Evolutionary conservation across 2,113 vertebrate genomes (phyloP).

Genomic region (Aphelocoma coerulescens): DNA sequence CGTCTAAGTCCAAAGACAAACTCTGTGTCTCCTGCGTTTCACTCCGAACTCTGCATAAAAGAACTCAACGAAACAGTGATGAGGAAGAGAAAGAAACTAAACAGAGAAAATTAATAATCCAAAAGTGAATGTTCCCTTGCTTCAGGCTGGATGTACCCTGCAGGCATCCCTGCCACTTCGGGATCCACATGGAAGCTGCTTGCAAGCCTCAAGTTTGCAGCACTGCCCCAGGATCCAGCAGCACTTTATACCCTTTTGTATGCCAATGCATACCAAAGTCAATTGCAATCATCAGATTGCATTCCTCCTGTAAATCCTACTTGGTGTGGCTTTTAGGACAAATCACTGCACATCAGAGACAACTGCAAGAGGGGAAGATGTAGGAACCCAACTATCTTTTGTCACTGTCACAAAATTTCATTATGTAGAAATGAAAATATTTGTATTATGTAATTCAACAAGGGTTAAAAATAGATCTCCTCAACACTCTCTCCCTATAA

Average conservation of each 20-base stretch:
- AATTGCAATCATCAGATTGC: neutral
- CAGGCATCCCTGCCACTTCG: rapidly evolving
- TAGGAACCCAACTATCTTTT: neutral
- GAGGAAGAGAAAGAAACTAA: too few relatives aligned
- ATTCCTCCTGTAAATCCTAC: neutral
- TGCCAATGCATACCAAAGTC: rapidly evolving
- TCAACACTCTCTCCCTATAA: neutral
- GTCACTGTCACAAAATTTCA: neutral
- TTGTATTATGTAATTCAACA: neutral
- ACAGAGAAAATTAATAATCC: too few relatives aligned
- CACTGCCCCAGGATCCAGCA: neutral
- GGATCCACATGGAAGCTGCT: neutral
- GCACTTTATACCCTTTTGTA: neutral
- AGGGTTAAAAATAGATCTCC: neutral
- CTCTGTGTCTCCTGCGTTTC: too few relatives aligned
- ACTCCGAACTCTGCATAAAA: too few relatives aligned
- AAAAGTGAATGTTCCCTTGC: neutral
- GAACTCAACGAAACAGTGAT: too few relatives aligned
- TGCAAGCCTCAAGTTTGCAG: neutral
- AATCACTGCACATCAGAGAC: neutral
- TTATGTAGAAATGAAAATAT: neutral
- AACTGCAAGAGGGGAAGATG: neutral
- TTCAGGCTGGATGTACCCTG: neutral
- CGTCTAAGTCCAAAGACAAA: too few relatives aligned
- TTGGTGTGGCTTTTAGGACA: neutral